A percentile compares a stretch with the other conserved stretches of the same genome.
phyloP scores from a whole-genome alignment of 2,113 vertebrate species.

The Lynx canadensis region DNA sequence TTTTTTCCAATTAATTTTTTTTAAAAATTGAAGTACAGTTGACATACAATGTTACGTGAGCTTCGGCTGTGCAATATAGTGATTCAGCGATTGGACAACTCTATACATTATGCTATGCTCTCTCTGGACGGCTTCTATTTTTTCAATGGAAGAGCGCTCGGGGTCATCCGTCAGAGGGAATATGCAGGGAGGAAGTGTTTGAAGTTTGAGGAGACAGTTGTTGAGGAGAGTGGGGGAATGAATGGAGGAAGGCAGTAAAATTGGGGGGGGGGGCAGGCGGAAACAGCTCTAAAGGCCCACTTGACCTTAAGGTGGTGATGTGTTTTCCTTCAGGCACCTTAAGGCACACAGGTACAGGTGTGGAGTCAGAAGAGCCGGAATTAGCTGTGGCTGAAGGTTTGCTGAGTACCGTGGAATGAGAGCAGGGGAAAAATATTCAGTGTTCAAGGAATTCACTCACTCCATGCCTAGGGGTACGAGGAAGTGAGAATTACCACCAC shows the following conservation, averaged over 20 bases:
- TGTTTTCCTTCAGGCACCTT: not conserved
- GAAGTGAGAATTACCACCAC: not conserved
- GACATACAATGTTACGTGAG: not conserved
- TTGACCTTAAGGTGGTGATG: not conserved
- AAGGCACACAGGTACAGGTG: not conserved
- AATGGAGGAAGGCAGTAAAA: not conserved
- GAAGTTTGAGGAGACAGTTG: not conserved
- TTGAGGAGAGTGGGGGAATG: not conserved
- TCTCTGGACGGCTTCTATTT: not conserved
- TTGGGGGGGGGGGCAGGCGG: rapidly evolving
- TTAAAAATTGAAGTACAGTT: not conserved
- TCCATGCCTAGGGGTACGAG: rapidly evolving
- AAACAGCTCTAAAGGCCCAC: not conserved
- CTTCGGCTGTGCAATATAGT: not conserved
- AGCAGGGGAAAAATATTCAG: not conserved
- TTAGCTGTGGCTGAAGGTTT: not conserved
- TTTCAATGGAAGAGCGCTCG: not conserved
- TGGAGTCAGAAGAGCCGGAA: not conserved
- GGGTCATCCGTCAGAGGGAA: not conserved
- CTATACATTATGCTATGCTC: not conserved
- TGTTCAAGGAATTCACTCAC: not conserved
- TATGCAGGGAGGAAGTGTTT: not conserved
- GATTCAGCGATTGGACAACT: not conserved
- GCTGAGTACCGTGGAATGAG: not conserved
- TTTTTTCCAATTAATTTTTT: not conserved